These are phyloP conservation scores for Xiphophorus maculatus DNA, from an alignment of 2,113 vertebrate genomes.

Conservation along the genomic window DNA sequence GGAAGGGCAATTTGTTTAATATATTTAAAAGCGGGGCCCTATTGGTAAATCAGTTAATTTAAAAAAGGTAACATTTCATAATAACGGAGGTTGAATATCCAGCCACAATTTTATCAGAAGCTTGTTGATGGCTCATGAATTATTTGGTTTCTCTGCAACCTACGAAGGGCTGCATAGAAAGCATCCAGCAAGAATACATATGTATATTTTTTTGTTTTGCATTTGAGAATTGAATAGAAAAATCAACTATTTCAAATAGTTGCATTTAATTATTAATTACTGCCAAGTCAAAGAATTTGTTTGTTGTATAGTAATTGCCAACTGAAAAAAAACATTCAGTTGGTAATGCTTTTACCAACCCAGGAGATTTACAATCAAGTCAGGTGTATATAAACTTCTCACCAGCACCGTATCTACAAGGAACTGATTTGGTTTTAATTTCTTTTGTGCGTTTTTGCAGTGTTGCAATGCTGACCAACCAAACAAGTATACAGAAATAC, in stretches of 20 bases:
- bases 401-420: background rate
- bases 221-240: background rate
- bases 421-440: background rate
- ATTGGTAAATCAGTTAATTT: too few relatives aligned
- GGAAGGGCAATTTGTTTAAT: too few relatives aligned
- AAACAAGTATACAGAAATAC: constrained; percentile 26
- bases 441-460: background rate
- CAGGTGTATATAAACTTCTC: background rate
- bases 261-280: background rate
- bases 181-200: too few relatives aligned
- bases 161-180: too few relatives aligned
- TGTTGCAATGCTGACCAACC: background rate
- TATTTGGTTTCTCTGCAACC: too few relatives aligned
- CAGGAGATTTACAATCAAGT: background rate
- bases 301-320: background rate
- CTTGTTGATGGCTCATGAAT: too few relatives aligned
- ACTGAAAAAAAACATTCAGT: background rate
- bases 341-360: too few relatives aligned
- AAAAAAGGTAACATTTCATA: too few relatives aligned
- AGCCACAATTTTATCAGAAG: too few relatives aligned
- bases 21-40: too few relatives aligned
- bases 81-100: too few relatives aligned
- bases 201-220: too few relatives aligned
- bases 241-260: background rate
- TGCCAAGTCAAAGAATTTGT: background rate